Conservation (phyloP, 1,140 invertebrate species). For the Agrilus planipennis region DNA sequence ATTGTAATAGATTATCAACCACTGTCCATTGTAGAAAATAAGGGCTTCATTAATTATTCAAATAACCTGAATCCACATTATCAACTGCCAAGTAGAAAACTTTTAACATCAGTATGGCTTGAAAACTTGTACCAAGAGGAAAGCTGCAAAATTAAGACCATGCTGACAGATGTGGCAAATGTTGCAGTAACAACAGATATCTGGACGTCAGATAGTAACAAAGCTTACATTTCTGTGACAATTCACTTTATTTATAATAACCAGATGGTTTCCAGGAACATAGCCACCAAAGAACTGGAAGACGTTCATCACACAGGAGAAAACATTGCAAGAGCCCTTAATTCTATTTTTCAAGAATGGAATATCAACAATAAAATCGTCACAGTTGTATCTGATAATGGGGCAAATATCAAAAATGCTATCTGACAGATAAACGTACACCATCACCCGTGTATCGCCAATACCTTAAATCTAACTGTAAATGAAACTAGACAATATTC, state of each 20-base stretch:
- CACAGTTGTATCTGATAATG: constrained; percentile 16
- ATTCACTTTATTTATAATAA: constrained; percentile 19
- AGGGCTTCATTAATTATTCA: constrained; percentile 12
- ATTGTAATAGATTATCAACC: constrained; percentile 10
- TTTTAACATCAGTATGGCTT: constrained; percentile 14
- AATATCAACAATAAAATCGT: constrained; percentile 13
- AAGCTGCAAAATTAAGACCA: constrained; percentile 8
- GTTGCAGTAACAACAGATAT: constrained; percentile 21
- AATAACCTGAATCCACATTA: constrained; percentile 8
- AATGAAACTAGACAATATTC: background rate
- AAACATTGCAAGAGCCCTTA: constrained; percentile 16
- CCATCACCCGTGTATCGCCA: background rate
- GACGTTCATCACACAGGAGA: constrained; percentile 16
- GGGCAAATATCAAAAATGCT: constrained; percentile 16
- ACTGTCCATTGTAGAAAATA: constrained; percentile 10
- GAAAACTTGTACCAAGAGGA: constrained; percentile 14
- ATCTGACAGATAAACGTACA: constrained; percentile 3
- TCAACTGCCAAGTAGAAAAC: constrained; percentile 10
- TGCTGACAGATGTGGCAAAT: constrained; percentile 11
- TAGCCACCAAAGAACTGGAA: constrained; percentile 16
- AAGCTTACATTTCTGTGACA: constrained; percentile 19
- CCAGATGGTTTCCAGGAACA: constrained; percentile 12
- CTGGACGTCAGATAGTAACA: constrained; percentile 25
- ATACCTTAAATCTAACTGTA: constrained; percentile 5
- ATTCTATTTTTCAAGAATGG: constrained; percentile 17